Base-by-base conservation (phyloP, 1,140 invertebrate species). In the Drosophila kohkoa region DNA sequence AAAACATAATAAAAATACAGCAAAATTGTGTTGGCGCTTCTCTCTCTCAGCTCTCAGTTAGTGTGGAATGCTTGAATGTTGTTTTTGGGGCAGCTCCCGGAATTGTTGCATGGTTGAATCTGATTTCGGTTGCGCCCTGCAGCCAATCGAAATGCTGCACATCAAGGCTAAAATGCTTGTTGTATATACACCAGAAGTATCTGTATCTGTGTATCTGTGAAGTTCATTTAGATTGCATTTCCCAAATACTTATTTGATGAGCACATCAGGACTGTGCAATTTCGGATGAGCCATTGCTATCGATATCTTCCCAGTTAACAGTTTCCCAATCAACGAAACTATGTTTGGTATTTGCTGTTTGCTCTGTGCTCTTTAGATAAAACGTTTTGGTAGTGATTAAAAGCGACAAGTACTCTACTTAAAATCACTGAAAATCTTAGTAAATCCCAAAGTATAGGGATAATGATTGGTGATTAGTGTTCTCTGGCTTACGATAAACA, bases 41-140 rank as follows among this genome's bases (percentile, higher is more conserved):
- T 6, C 30, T 32, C 7, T 32, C 30, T 32, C 30, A 6, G 10
- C 11, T 38, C 2, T 25, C 20, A 25, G 3, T 20, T 20, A 20
- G 20, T 32, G 35, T 49, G 49, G 66, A 70, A 69, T 70, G 72
- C 38, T 54, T 70, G 15, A 62, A 62, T 75, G 43, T 67, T 64
- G 35, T 46, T 77, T 63, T 77, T 30, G 46, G 30, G 30, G 51
- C 64, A 68, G 16, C 65, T 58, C 48, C 38, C 49, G 11, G 51
- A 77, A 78, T 78, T 78, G 75, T 75, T 68, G 71, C 70, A 63
- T 74, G 70, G 58, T 73, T 63, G 55, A 54, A 69, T 69, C 57
- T 74, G 71, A 74, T 74, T 74, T 62, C 71, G 28, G 30, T 41
- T 41, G 55, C 57, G 55, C 57, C 54, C 46, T 74, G 57, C 71